Conservation (phyloP, 1,140 invertebrate genomes). For the Nylanderia fulva region DNA sequence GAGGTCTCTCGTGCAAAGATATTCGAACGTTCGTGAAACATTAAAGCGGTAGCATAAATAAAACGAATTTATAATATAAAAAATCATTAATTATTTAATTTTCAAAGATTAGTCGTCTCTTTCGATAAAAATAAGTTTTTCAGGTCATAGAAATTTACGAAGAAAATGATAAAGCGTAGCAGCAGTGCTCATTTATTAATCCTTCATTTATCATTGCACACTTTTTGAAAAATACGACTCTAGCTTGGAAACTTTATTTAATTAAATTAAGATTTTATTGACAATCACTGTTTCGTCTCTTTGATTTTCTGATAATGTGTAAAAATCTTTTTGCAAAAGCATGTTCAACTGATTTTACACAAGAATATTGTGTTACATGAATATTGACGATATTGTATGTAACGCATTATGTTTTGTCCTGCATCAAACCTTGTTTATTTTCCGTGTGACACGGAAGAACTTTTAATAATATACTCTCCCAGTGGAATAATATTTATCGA, state of each 20-base stretch:
- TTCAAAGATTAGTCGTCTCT: not conserved
- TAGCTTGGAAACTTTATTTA: not conserved
- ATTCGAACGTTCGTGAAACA: not conserved
- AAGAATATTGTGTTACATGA: constrained; percentile 8
- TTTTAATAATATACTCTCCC: constrained; percentile 37
- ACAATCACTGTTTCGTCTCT: constrained; percentile 8
- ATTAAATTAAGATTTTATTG: constrained; percentile 29
- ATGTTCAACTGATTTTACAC: constrained; percentile 7
- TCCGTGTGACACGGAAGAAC: not conserved
- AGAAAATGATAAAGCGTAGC: not conserved
- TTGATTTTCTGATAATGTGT: not conserved
- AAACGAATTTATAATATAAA: not conserved
- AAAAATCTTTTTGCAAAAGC: constrained; percentile 5
- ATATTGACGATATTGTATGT: not conserved
- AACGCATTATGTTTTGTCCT: not conserved
- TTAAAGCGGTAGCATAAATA: not conserved
- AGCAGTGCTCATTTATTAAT: not conserved
- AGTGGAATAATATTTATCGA: constrained; percentile 34
- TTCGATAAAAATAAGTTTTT: not conserved
- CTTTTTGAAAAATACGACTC: not conserved
- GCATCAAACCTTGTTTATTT: constrained; percentile 33
- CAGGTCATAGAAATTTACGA: not conserved
- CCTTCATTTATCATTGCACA: not conserved
- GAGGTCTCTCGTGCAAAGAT: not conserved
- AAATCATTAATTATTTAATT: constrained; percentile 4